phyloP scores from a whole-genome alignment of 2,888 invertebrate species.

The Blastobasis lacticolella region DNA sequence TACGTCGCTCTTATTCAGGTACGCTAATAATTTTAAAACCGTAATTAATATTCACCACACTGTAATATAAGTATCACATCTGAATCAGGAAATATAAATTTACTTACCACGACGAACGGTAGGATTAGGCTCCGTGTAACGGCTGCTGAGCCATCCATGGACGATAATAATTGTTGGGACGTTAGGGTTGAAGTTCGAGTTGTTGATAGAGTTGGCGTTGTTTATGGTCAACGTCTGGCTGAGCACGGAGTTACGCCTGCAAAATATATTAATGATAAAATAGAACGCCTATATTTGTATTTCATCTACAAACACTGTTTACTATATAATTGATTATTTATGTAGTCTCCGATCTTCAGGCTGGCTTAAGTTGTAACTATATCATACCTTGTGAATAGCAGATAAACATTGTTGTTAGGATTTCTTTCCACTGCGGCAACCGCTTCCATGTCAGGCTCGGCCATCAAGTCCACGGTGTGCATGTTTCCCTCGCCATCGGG shows the following conservation, averaged over 20 bases:
- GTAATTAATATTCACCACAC: constrained; percentile 35
- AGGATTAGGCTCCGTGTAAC: constrained; percentile 24
- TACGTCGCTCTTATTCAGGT: constrained; percentile 16
- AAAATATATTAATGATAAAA: too few relatives aligned
- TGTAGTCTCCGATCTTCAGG: too few relatives aligned
- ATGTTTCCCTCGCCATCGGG: too few relatives aligned
- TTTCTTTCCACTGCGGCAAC: background rate
- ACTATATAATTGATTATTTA: too few relatives aligned
- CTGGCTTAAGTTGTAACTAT: too few relatives aligned
- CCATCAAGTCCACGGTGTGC: background rate
- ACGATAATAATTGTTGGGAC: constrained; percentile 30
- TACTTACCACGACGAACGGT: constrained; percentile 29
- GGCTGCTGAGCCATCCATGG: constrained; percentile 14
- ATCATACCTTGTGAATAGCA: too few relatives aligned
- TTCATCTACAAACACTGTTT: too few relatives aligned
- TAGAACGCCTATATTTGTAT: too few relatives aligned
- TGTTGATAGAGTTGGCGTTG: background rate
- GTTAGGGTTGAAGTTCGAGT: constrained; percentile 32
- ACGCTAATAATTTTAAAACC: constrained; percentile 36
- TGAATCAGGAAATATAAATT: background rate
- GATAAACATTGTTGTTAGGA: too few relatives aligned
- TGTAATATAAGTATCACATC: constrained; percentile 26
- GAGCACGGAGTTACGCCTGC: constrained; percentile 24
- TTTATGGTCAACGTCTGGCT: constrained; percentile 25
- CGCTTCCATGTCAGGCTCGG: background rate